These are phyloP conservation scores for Halichoeres trimaculatus DNA, from an alignment of 2,113 vertebrate species.

Conservation along the genomic window DNA sequence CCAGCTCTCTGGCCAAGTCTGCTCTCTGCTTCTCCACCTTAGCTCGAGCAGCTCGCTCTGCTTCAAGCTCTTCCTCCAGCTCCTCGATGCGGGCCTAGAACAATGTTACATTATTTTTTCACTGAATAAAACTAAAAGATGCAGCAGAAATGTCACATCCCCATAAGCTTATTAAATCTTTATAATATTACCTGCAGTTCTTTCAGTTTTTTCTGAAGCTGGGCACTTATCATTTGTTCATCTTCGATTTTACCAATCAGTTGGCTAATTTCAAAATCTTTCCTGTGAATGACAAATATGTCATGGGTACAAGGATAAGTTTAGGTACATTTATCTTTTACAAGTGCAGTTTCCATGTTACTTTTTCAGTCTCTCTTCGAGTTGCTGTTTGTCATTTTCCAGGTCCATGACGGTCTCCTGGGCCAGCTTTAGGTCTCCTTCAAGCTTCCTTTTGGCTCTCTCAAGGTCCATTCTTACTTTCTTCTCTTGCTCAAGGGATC, in stretches of 20 bases:
- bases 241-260: slow-evolving; percentile 70
- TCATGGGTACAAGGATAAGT: not conserved
- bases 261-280: slow-evolving; percentile 76
- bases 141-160: not conserved
- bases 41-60: slow-evolving; percentile 83
- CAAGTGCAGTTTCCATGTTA: slow-evolving; percentile 27
- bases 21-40: slow-evolving; percentile 85
- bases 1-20: slow-evolving; percentile 82
- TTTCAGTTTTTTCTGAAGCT: slow-evolving; percentile 77
- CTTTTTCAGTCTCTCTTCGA: slow-evolving; percentile 77
- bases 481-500: slow-evolving; percentile 87
- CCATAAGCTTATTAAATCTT: not conserved
- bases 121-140: not conserved
- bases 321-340: not conserved
- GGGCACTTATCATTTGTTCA: slow-evolving; percentile 62
- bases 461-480: slow-evolving; percentile 87
- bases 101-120: not conserved
- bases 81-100: slow-evolving; percentile 59
- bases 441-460: slow-evolving; percentile 82
- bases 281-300: slow-evolving; percentile 50
- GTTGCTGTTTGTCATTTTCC: slow-evolving; percentile 76
- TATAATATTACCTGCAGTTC: slow-evolving; percentile 67
- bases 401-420: slow-evolving; percentile 74
- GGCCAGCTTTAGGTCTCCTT: slow-evolving; percentile 70
- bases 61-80: slow-evolving; percentile 79